phyloP scores from a whole-genome alignment of 2,797 vertebrate genomes.

The Carcharodon carcharias region DNA sequence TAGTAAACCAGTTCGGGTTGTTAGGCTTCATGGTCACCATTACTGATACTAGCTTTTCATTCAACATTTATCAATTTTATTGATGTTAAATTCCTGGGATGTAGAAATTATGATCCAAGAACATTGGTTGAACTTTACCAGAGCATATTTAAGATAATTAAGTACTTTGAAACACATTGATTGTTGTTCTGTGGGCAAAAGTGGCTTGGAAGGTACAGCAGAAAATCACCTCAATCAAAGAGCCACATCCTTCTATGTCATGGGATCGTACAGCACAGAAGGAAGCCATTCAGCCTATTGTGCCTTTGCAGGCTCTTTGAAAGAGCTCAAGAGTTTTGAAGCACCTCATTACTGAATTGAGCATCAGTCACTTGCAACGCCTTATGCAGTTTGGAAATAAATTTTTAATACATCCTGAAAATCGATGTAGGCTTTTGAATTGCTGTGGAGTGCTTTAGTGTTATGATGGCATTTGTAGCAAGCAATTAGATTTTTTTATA shows the following conservation, averaged over 20 bases:
- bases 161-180: background rate
- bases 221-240: too few relatives aligned
- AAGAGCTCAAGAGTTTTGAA: background rate
- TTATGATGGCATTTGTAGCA: background rate
- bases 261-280: background rate
- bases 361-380: background rate
- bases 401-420: background rate
- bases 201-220: background rate
- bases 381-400: background rate
- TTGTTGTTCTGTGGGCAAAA: background rate
- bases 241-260: background rate
- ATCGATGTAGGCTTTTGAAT: background rate
- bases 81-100: background rate
- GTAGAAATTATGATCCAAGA: background rate
- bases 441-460: background rate
- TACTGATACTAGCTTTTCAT: background rate
- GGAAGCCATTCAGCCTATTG: too few relatives aligned
- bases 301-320: background rate
- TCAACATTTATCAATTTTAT: background rate
- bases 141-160: background rate
- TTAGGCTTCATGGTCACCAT: background rate
- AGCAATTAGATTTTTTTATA: background rate
- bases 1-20: background rate
- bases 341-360: background rate
- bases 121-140: background rate